These are phyloP conservation scores for Selenia dentaria DNA, from an alignment of 2,888 invertebrate genomes.

Conservation along the genomic window DNA sequence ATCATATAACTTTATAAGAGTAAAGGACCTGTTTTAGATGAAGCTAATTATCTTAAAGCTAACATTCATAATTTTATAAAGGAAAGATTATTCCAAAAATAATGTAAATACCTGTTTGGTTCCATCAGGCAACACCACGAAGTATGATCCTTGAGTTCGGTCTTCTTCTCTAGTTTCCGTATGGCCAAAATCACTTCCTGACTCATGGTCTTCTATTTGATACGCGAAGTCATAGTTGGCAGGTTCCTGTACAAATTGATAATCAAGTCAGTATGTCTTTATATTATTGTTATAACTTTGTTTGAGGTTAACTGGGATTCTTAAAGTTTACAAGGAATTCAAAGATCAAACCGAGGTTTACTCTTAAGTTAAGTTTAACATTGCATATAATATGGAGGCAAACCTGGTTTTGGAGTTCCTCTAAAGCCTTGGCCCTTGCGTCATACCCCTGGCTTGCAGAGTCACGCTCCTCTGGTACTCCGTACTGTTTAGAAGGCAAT, in stretches of 20 bases:
- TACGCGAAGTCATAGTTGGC: constrained; percentile 88
- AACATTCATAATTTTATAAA: too few relatives aligned
- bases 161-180: constrained; percentile 86
- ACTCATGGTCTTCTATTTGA: constrained; percentile 86
- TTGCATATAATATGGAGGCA: too few relatives aligned
- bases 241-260: constrained; percentile 80
- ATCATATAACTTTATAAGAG: too few relatives aligned
- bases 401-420: constrained; percentile 61
- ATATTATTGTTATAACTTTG: too few relatives aligned
- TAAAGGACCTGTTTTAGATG: too few relatives aligned
- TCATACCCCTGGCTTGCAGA: constrained; percentile 57
- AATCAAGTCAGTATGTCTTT: too few relatives aligned
- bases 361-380: too few relatives aligned
- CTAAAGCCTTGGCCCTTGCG: constrained; percentile 48
- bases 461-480: constrained; percentile 67
- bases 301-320: too few relatives aligned
- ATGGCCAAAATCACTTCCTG: constrained; percentile 88
- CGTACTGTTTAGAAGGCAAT: constrained; percentile 67
- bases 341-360: too few relatives aligned
- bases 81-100: too few relatives aligned
- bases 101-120: constrained; percentile 86
- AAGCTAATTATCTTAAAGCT: too few relatives aligned
- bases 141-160: constrained; percentile 86
- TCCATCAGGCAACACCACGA: constrained; percentile 88
- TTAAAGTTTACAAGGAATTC: too few relatives aligned